Evolutionary conservation across 2,888 invertebrate genomes (phyloP), one percentile per base, ranked within the genome.

Genomic region (Philonicus albiceps): DNA sequence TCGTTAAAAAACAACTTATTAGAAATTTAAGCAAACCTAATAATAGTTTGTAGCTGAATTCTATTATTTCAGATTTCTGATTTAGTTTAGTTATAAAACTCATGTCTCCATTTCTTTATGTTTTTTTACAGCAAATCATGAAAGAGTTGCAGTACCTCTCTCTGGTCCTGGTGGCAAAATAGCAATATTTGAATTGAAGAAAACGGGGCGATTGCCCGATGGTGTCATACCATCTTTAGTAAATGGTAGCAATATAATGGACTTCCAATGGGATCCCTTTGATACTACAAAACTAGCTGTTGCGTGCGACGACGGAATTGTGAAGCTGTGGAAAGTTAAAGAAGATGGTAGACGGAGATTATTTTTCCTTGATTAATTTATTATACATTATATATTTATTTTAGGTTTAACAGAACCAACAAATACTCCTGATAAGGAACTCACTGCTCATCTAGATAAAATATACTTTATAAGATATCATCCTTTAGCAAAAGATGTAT

Each of bases 251-350:
- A 96, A 96, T 89, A 95, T 98, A 53, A 96, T 97, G 94, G 99
- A 99, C 93, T 97, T 98, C 93, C 95, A 96, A 86, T 99, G 97
- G 97, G 98, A 98, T 93, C 98, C 98, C 1, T 98, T 98, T 92
- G 94, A 97, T 91, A 94, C 95, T 89, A 93, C 94, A 84, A 93
- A 96, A 84, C 93, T 99, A 87, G 95, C 97, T 72, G 97, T 97
- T 72, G 97, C 96, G 37, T 97, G 97, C 90, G 98, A 98, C 90
- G 97, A 98, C 91, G 98, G 98, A 1, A 94, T 94, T 88, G 94
- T 98, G 34, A 94, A 96, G 88, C 93, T 97, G 87, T 98, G 97
- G 97, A 93, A 94, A 88, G 94, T 98, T 88, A 96, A 96, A 0
- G 94, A 94, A 6, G 94, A 93, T 19, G 96, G 95, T 93, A 74